Percentiles rank a stretch among this genome's conserved stretches.
These are phyloP conservation scores for Acrocyrtus sp. DNA, from an alignment of 2,888 invertebrate species.

Conservation along the genomic window DNA sequence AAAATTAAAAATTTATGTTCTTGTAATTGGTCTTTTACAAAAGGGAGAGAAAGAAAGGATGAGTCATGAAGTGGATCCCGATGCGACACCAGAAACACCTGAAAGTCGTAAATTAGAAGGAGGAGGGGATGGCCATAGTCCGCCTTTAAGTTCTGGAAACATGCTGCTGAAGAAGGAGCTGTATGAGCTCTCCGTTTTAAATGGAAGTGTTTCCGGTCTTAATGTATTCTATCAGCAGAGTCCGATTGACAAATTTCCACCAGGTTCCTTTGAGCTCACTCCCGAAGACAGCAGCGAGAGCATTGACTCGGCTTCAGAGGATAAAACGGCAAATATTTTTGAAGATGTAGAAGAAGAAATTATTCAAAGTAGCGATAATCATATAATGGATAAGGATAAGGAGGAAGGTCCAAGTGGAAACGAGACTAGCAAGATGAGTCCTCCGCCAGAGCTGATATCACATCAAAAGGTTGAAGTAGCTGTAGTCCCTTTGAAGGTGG, in stretches of 20 bases:
- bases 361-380: background rate
- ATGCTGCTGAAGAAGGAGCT: constrained; percentile 30
- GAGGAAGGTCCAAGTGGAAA: too few relatives aligned
- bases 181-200: constrained; percentile 8
- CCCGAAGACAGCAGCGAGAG: constrained; percentile 19
- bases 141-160: background rate
- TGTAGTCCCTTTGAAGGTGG: too few relatives aligned
- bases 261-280: constrained; percentile 8
- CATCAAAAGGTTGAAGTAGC: too few relatives aligned
- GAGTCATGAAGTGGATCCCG: background rate
- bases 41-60: constrained; percentile 22
- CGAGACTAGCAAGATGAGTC: background rate
- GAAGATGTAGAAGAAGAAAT: background rate
- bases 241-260: background rate
- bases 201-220: constrained; percentile 23
- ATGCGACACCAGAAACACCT: background rate
- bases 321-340: too few relatives aligned
- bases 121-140: background rate
- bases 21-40: too few relatives aligned
- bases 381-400: background rate
- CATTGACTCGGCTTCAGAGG: background rate
- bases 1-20: too few relatives aligned
- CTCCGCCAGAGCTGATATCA: too few relatives aligned
- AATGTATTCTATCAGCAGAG: constrained; percentile 20
- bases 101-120: background rate